A percentile compares a stretch with the other conserved stretches of the same genome.
Evolutionary conservation across 2,113 vertebrate genomes (phyloP).

Genomic region (Pithys albifrons): DNA sequence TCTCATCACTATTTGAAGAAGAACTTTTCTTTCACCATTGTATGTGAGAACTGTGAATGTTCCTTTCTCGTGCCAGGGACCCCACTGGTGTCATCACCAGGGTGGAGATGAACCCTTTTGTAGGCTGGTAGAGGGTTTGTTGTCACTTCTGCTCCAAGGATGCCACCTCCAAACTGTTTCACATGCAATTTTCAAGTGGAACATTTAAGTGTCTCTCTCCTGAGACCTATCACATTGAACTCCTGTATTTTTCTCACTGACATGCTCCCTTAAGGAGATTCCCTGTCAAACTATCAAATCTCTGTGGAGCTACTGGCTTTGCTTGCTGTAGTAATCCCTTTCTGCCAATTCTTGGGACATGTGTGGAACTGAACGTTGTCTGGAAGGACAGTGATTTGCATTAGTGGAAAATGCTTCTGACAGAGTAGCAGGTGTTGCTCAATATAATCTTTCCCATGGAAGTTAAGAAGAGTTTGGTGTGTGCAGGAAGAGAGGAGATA

Average conservation of each 20-base stretch:
- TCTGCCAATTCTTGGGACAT: background rate
- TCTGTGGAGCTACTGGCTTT: background rate
- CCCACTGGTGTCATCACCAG: background rate
- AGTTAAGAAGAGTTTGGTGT: background rate
- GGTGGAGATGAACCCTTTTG: background rate
- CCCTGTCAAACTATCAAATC: background rate
- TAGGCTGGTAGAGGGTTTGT: background rate
- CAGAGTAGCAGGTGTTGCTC: slow-evolving; percentile 47
- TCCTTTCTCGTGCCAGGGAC: background rate
- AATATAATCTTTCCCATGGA: background rate
- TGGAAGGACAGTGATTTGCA: background rate
- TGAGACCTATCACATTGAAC: background rate
- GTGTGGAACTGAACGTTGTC: background rate
- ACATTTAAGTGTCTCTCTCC: background rate
- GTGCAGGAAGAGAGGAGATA: background rate
- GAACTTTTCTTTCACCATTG: background rate
- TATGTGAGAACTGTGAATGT: background rate
- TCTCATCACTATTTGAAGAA: background rate
- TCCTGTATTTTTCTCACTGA: background rate
- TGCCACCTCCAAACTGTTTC: background rate
- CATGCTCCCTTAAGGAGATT: background rate
- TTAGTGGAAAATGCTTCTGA: slow-evolving; percentile 33
- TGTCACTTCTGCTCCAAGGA: background rate
- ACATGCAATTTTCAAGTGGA: background rate
- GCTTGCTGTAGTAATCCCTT: background rate